phyloP scores from a whole-genome alignment of 2,797 vertebrate species.

The Danio kyathit region DNA sequence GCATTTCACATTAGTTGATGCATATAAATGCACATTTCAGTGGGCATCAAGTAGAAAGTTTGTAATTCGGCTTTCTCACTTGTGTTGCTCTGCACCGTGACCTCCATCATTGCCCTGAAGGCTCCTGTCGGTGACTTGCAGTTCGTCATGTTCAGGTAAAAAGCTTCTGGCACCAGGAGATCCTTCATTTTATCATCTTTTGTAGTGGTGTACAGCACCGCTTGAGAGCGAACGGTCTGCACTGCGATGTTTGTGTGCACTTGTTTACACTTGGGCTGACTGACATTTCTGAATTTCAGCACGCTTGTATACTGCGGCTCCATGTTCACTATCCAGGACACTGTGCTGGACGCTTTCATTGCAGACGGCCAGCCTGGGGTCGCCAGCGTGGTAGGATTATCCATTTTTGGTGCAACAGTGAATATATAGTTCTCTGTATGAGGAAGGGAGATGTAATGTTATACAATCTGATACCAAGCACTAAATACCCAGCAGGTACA shows the following conservation, averaged over 20 bases:
- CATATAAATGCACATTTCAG: no score
- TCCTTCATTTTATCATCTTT: slow-evolving; percentile 79
- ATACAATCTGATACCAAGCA: no score
- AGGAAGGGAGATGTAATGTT: background rate
- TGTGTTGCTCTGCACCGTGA: slow-evolving; percentile 75
- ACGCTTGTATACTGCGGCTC: slow-evolving; percentile 77
- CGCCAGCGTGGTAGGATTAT: slow-evolving; percentile 76
- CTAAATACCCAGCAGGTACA: no score
- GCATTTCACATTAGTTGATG: no score
- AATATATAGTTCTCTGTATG: slow-evolving; percentile 86
- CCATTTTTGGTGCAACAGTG: slow-evolving; percentile 76
- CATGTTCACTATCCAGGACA: slow-evolving; percentile 87
- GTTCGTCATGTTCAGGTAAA: slow-evolving; percentile 95
- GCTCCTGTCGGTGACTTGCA: slow-evolving; percentile 75
- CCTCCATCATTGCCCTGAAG: slow-evolving; percentile 80
- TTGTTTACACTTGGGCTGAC: slow-evolving; percentile 77
- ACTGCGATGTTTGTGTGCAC: slow-evolving; percentile 80
- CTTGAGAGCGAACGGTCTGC: slow-evolving; percentile 68
- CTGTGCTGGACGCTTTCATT: slow-evolving; percentile 77
- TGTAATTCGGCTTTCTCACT: slow-evolving; percentile 60
- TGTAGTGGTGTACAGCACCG: slow-evolving; percentile 77
- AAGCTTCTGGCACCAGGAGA: slow-evolving; percentile 70
- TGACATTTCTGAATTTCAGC: slow-evolving; percentile 79
- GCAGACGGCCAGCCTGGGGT: slow-evolving; percentile 83
- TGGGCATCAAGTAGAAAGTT: no score